Evolutionary conservation across 2,113 vertebrate species (phyloP).

Genomic region (Ptilorrhoa leucosticta): DNA sequence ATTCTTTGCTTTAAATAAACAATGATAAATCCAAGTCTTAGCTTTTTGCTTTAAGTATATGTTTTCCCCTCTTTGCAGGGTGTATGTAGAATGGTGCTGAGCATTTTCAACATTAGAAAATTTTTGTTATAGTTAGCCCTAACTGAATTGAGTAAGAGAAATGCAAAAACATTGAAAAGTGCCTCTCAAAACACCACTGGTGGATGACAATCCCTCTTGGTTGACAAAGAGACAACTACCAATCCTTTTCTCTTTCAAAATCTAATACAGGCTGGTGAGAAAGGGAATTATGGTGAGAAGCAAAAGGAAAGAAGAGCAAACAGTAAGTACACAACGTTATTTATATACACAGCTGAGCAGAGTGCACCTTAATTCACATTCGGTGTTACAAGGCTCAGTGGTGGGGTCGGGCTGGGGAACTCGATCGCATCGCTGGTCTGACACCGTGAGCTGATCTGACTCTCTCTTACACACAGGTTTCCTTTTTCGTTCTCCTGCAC

Average conservation of each 20-base stretch:
- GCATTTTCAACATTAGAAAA: background rate
- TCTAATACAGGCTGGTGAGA: background rate
- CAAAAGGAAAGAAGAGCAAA: background rate
- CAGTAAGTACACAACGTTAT: background rate
- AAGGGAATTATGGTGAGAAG: background rate
- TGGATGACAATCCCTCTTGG: background rate
- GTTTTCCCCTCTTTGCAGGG: background rate
- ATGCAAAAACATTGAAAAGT: background rate
- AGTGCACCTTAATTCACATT: slow-evolving; percentile 91
- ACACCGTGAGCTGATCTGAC: slow-evolving; percentile 89
- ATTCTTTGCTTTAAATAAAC: background rate
- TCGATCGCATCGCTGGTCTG: slow-evolving; percentile 91
- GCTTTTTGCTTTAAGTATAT: background rate
- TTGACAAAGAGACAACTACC: background rate
- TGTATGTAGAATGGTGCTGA: background rate
- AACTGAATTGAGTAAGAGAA: background rate
- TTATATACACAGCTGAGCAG: background rate
- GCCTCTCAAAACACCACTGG: background rate
- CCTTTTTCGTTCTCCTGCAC: slow-evolving; percentile 85
- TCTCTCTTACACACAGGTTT: slow-evolving; percentile 89
- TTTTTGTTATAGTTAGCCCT: background rate
- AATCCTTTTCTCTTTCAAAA: background rate
- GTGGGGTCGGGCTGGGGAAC: slow-evolving; percentile 79
- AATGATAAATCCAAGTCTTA: background rate
- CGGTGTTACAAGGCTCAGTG: slow-evolving; percentile 85